Evolutionary conservation across 2,797 vertebrate genomes (phyloP).

Genomic region (Hippopotamyrus pictus): DNA sequence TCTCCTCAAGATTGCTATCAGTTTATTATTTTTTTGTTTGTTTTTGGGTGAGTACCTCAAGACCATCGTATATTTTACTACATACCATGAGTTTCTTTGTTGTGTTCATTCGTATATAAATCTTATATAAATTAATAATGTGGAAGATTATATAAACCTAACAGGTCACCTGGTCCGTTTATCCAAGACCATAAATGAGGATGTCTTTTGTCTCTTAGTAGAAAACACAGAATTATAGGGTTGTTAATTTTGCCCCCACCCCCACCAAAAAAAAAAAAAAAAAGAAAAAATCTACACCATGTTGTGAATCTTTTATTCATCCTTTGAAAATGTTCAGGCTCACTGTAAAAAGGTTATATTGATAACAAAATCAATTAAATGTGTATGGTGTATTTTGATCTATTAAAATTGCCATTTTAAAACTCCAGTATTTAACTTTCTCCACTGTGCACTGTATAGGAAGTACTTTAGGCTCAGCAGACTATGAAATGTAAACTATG

Average conservation of each 20-base stretch:
- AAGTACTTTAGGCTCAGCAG: neutral
- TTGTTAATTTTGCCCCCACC: neutral
- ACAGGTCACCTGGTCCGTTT: neutral
- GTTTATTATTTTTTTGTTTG: neutral
- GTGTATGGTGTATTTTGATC: neutral
- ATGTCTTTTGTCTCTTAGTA: neutral
- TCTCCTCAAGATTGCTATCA: neutral
- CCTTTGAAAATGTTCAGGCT: neutral
- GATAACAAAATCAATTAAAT: neutral
- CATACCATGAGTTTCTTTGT: neutral
- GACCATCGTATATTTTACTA: neutral
- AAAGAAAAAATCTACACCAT: neutral
- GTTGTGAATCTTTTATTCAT: neutral
- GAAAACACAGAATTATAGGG: neutral
- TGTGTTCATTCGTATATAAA: neutral
- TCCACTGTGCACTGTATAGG: neutral
- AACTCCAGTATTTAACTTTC: neutral
- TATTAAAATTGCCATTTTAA: neutral
- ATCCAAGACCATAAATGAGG: neutral
- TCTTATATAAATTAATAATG: neutral
- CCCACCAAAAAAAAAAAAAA: neutral
- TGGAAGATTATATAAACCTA: neutral
- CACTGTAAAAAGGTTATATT: neutral
- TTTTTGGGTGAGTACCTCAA: neutral
- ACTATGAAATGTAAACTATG: neutral